A percentile compares a stretch with the other conserved stretches of the same genome.
Conservation (phyloP, 2,888 invertebrate species). For the Eupithecia pulchellata region DNA sequence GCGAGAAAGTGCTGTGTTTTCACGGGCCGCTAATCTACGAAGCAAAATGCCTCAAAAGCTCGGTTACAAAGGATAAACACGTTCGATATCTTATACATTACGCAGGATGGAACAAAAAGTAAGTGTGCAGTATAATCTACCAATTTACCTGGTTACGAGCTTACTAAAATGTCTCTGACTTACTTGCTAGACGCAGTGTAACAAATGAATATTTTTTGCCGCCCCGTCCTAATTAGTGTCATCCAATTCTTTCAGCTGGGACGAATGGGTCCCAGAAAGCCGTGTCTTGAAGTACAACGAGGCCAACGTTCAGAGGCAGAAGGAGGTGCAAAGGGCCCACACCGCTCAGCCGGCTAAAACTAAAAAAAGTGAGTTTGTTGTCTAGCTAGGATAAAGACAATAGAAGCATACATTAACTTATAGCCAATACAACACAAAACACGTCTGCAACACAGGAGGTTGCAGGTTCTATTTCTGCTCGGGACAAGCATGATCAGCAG, state of each 20-base stretch:
- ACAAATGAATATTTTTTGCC: neutral
- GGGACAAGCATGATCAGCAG: neutral
- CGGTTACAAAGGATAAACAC: slow-evolving; percentile 93
- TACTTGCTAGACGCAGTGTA: neutral
- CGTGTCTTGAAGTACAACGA: slow-evolving; percentile 96
- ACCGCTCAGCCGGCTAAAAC: slow-evolving; percentile 89
- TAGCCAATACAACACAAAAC: too few species aligned
- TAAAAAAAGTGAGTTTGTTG: slow-evolving; percentile 88
- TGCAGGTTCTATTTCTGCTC: neutral
- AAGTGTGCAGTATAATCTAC: slow-evolving; percentile 61
- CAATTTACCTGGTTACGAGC: too few species aligned
- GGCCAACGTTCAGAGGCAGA: slow-evolving; percentile 93
- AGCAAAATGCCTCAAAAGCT: slow-evolving; percentile 96
- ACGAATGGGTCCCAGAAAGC: slow-evolving; percentile 96
- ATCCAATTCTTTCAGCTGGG: slow-evolving; percentile 88
- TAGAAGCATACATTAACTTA: too few species aligned
- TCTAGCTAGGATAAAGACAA: neutral
- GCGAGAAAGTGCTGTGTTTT: slow-evolving; percentile 96
- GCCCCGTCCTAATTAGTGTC: neutral
- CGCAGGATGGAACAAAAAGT: slow-evolving; percentile 99
- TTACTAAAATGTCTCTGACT: neutral
- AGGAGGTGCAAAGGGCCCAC: slow-evolving; percentile 93
- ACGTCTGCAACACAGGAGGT: neutral
- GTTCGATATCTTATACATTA: slow-evolving; percentile 97
- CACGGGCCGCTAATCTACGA: slow-evolving; percentile 98